These are phyloP conservation scores for Rhinophrynus dorsalis DNA, from an alignment of 2,797 vertebrate species.

Conservation along the genomic window DNA sequence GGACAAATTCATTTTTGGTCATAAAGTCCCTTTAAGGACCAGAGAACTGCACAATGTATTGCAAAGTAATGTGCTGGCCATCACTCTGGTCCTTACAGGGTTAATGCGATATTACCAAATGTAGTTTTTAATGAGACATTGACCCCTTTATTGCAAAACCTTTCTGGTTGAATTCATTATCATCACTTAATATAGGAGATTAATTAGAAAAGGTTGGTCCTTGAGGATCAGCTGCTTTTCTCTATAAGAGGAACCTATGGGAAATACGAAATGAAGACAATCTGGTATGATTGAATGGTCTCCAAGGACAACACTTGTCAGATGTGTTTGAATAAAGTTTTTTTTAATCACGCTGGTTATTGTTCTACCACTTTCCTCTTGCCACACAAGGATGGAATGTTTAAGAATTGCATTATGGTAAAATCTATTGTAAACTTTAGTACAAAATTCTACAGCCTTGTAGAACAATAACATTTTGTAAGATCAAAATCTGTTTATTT, in stretches of 20 bases:
- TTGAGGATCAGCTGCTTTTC: conserved; percentile 44
- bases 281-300: conserved; percentile 47
- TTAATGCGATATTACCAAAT: not conserved
- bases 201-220: conserved; percentile 41
- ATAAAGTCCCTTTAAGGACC: too few relatives aligned
- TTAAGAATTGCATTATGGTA: too few relatives aligned
- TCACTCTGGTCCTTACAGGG: too few relatives aligned
- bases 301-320: conserved; percentile 44
- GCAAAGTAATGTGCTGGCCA: too few relatives aligned
- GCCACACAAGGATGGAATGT: not conserved
- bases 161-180: conserved; percentile 42
- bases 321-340: conserved; percentile 48
- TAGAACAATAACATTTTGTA: too few relatives aligned
- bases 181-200: conserved; percentile 41
- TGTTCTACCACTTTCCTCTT: conserved; percentile 20
- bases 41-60: too few relatives aligned
- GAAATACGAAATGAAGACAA: conserved; percentile 47
- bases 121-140: conserved; percentile 6
- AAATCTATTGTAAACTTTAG: too few relatives aligned
- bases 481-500: too few relatives aligned
- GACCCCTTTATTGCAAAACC: conserved; percentile 1
- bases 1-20: too few relatives aligned
- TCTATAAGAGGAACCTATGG: conserved; percentile 44
- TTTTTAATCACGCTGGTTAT: conserved; percentile 38
- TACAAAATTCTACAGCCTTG: too few relatives aligned